These are phyloP conservation scores for Pinna nobilis DNA, from an alignment of 1,140 invertebrate species.

Conservation along the genomic window DNA sequence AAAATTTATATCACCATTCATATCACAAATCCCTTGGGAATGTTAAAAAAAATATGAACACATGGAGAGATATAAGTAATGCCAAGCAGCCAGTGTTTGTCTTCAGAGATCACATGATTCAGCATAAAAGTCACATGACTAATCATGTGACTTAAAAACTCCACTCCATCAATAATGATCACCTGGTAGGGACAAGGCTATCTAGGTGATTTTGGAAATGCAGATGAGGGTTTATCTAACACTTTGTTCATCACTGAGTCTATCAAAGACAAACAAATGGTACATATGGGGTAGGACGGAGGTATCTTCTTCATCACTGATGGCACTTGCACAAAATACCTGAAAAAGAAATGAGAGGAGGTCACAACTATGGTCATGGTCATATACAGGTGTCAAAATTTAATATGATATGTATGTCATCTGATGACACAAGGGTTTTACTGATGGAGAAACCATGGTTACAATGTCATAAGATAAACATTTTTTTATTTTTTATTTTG, in stretches of 20 bases:
- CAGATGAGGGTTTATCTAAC: conserved; percentile 19
- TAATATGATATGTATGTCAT: background rate
- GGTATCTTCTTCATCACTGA: conserved; percentile 64
- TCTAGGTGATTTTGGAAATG: conserved; percentile 39
- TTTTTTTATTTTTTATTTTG: too few species aligned
- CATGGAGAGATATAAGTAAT: too few species aligned
- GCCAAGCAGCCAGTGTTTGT: too few species aligned
- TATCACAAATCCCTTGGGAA: too few species aligned
- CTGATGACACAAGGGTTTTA: background rate
- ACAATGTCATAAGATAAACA: too few species aligned
- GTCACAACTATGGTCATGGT: background rate
- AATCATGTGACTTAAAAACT: too few species aligned
- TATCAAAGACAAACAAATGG: conserved; percentile 49
- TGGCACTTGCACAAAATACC: conserved; percentile 67
- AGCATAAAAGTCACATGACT: too few species aligned
- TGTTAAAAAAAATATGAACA: too few species aligned
- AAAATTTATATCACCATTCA: too few species aligned
- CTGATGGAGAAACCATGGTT: too few species aligned
- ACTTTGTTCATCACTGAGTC: conserved; percentile 60
- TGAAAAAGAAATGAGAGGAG: conserved; percentile 39
- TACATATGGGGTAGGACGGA: conserved; percentile 54
- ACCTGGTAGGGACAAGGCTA: conserved; percentile 15
- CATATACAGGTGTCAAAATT: background rate
- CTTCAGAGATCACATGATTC: too few species aligned
- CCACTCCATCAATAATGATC: too few species aligned